phyloP scores from a whole-genome alignment of 37 sponge, comb jelly and placozoan species.

The Hormiphora californensis region DNA sequence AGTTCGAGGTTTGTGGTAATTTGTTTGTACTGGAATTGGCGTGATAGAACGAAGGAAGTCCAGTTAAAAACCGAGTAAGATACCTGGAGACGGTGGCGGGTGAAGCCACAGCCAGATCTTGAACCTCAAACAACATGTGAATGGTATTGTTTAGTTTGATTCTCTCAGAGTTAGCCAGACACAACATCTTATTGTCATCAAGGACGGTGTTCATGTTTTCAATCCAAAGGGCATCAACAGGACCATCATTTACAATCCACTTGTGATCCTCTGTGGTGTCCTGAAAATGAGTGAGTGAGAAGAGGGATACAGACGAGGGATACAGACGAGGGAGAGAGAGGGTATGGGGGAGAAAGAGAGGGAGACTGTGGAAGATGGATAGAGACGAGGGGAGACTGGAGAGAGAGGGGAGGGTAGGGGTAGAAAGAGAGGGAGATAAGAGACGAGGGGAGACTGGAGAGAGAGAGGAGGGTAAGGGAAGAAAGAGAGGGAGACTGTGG shows the following conservation, averaged over 20 bases:
- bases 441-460: not conserved
- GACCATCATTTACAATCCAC: constrained; percentile 98
- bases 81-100: constrained; percentile 97
- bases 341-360: not conserved
- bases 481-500: not conserved
- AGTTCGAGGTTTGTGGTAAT: no score
- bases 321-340: no score
- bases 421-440: not conserved
- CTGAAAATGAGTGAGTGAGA: constrained; percentile 13
- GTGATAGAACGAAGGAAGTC: no score
- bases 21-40: no score
- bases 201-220: constrained; percentile 99
- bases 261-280: constrained; percentile 97
- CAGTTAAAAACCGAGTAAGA: no score
- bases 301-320: not conserved
- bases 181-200: constrained; percentile 99
- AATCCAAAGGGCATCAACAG: constrained; percentile 98
- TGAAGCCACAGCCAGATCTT: constrained; percentile 95
- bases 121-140: constrained; percentile 98
- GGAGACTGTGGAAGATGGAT: no score
- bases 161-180: constrained; percentile 94
- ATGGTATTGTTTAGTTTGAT: constrained; percentile 90
- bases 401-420: no score
- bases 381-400: no score
- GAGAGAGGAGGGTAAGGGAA: not conserved